Evolutionary conservation across 2,113 vertebrate species (phyloP).

Genomic region (Microcebus lehilahytsara): DNA sequence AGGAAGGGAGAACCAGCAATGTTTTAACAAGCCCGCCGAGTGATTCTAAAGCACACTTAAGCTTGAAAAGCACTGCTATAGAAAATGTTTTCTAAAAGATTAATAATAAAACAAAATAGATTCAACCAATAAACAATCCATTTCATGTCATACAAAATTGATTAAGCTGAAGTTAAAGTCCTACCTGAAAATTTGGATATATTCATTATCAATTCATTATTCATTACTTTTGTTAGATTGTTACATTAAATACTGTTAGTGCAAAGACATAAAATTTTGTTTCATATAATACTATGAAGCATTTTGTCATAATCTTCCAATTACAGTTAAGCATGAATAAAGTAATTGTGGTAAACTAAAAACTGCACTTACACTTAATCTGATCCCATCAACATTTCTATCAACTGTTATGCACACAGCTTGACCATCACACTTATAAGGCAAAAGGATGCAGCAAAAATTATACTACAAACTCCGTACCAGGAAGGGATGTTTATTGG

Average conservation of each 20-base stretch:
- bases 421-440: constrained; percentile 63
- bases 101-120: background rate
- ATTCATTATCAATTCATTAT: constrained; percentile 27
- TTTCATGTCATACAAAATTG: background rate
- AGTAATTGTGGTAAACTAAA: constrained; percentile 64
- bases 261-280: constrained; percentile 47
- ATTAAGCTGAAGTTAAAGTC: background rate
- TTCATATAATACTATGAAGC: constrained; percentile 29
- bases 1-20: background rate
- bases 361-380: constrained; percentile 50
- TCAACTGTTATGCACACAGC: background rate
- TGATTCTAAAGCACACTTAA: background rate
- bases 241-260: constrained; percentile 64
- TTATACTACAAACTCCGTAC: constrained; percentile 51
- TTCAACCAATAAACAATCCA: background rate
- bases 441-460: constrained; percentile 51
- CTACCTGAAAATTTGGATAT: background rate
- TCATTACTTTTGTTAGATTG: constrained; percentile 58
- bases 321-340: constrained; percentile 44
- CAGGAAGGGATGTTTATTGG: constrained; percentile 70
- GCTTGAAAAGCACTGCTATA: background rate
- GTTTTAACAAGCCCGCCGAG: background rate
- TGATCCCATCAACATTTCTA: constrained; percentile 54
- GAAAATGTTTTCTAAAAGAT: background rate
- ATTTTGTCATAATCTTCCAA: constrained; percentile 45